Conservation (phyloP, 1,140 invertebrate genomes). For the Helicorthomorpha holstii region DNA sequence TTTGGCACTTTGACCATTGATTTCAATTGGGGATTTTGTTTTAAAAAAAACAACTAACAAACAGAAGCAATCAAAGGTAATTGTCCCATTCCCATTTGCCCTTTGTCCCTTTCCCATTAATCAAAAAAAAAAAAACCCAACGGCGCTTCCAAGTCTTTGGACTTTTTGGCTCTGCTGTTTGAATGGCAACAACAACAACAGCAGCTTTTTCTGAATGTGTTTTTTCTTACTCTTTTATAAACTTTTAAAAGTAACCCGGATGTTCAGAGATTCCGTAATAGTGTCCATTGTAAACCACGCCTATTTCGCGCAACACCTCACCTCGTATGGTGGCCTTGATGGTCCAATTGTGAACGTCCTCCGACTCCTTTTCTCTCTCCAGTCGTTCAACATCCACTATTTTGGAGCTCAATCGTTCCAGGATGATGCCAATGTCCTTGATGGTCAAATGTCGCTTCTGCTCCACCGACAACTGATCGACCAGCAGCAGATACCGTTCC, state of each 20-base stretch:
- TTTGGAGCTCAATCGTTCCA: constrained; percentile 76
- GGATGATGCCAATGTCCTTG: constrained; percentile 85
- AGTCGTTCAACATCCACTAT: constrained; percentile 81
- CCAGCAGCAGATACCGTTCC: constrained; percentile 77
- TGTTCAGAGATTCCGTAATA: constrained; percentile 89
- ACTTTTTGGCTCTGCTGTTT: no score
- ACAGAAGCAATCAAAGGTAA: no score
- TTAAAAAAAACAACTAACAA: no score
- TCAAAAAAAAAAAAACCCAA: no score
- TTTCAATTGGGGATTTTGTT: no score
- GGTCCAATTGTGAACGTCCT: constrained; percentile 86
- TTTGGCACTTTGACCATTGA: no score
- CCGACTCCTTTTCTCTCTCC: constrained; percentile 72
- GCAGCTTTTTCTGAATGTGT: no score
- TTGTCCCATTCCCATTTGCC: no score
- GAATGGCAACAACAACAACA: no score
- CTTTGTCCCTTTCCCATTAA: no score
- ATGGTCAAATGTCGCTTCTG: constrained; percentile 78
- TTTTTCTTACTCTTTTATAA: no score
- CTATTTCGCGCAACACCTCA: constrained; percentile 69
- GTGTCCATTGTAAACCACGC: constrained; percentile 86
- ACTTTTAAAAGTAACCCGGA: constrained; percentile 46
- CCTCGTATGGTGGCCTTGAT: constrained; percentile 81
- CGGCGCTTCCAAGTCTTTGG: no score
- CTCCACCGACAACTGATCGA: constrained; percentile 78